Base-by-base conservation (phyloP, 2,113 vertebrate species). In the Mola mola region DNA sequence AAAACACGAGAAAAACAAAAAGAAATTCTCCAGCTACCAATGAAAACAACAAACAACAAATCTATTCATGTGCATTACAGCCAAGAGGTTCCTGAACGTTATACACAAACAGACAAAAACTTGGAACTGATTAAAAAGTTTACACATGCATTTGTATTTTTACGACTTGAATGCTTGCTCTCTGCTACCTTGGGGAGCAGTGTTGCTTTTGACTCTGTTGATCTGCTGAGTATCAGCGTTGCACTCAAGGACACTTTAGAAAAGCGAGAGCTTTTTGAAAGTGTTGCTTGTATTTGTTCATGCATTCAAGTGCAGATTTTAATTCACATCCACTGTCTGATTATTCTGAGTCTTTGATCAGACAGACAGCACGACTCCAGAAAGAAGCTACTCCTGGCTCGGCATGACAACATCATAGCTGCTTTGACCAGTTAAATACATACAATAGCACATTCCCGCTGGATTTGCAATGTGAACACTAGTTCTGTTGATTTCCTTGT, bases 21-120 rank as follows among this genome's bases (percentile, higher is more conserved):
- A 24, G 46, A 43, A 29, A n/a, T 11, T 55, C 38, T 64, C 2
- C 38, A 48, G 61, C 29, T 10, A 43, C 21, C 29, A n/a, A 28
- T 4, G 46, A 34, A 38, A 66, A 66, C 43, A 77, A 55, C 36
- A 66, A 77, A 67, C 19, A 64, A 42, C 26, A 60, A 42, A 55
- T 49, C 12, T 46, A 51, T 50, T 22, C 49, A 72, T 58, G 17
- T 6, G n/a, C 19, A 17, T 5, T 47, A 40, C 21, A 15, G 33
- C 53, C 49, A 31, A 66, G 56, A 66, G 62, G 28, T 49, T 40
- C 5, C 44, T 61, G 2, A 62, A 79, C 55, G 61, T 50, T 16
- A 33, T 16, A 48, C 19, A 53, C 20, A 58, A 20, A 49, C n/a
- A 33, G 29, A 65, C 20, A 56, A 31, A 15, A 70, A 34, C 20